Base-by-base conservation (phyloP, 2,888 invertebrate genomes). In the Drosophila koepferae region DNA sequence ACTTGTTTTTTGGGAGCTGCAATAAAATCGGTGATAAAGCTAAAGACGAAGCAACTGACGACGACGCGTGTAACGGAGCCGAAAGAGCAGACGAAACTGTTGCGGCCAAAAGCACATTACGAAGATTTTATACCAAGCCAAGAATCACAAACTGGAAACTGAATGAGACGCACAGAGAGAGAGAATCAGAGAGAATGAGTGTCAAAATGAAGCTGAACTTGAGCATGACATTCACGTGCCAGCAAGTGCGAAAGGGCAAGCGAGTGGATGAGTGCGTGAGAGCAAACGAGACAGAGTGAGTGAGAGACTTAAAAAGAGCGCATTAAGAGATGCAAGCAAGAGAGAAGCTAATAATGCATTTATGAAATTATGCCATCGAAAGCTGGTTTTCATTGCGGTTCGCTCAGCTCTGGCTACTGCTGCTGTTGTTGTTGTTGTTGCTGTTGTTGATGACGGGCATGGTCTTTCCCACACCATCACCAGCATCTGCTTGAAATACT, bases 51-150 rank as follows among this genome's bases (percentile, higher is more conserved):
- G 53, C 23, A 38, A 34, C 61, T 31, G 54, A 63, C 69, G 72
- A 75, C 67, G 76, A 44, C 83, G 85, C 86, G 85, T 83, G 79
- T 77, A 81, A 66, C 80, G 60, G 63, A 64, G 77, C 76, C 79
- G 60, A 87, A 81, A 81, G 90, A 80, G 73, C 77, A 77, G 80
- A 79, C 77, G 76, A 89, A 84, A 89, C 89, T 89, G 89, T 90
- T 86, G 77, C 65, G 75, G 75, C 74, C 78, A 74, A 85, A 80
- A 81, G 82, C 80, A 72, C 74, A 76, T 36, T 73, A 53, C 77
- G 55, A 71, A 78, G 80, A 82, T 87, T 89, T 82, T 89, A 89
- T 89, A 81, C 60, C 75, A 74, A 54, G 81, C 82, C 81, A 89
- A 86, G 86, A 90, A 90, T 86, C 63, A 61, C 70, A 74, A 89